Evolutionary conservation across 2,888 invertebrate species (phyloP), one percentile per base, ranked within the genome.

Genomic region (Polydrusus pterygomalis): DNA sequence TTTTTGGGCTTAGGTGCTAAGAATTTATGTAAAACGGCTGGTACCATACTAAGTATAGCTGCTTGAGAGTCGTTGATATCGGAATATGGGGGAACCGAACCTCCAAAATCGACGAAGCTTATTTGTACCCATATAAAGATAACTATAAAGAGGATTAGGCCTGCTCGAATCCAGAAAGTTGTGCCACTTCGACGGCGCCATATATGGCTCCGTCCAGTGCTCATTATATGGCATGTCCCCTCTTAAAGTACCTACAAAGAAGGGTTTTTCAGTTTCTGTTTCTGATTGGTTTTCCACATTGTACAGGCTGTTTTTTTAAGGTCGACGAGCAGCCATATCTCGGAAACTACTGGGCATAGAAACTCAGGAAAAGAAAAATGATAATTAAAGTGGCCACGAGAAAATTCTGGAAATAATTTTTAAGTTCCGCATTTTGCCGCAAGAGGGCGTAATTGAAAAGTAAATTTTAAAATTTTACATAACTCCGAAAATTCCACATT

Each of bases 11-110:
- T 92, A 54, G 92, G 91, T 18, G 92, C 92, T 79, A 94, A 88
- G 88, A 93, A 95, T 89, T 95, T 95, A 88, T 95, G 95, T 79
- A 95, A 89, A 80, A 94, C 93, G 38, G 92, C 92, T 51, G 95
- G 95, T 79, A 96, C 95, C 89, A 95, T 91, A 77, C 94, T 94
- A 78, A 95, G 89, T 69, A 96, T 94, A 81, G 95, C 93, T 80
- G 93, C 93, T 69, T 92, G 91, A 0, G 93, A 94, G 83, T 95
- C 95, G 86, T 95, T 95, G 82, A 90, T 87, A 67, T 90, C 88
- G 77, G 87, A 82, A 80, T 86, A 87, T 69, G 87, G 82, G 78
- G 87, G 85, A 78, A 87, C 85, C 67, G 84, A 80, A 62, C 82
- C 81, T 70, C 89, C 88, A 79, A 90, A 87, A 84, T 88, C 90